Conservation (phyloP, 30 jellyfish, hydroid and myxozoan genomes). For the Aurelia coerulea region DNA sequence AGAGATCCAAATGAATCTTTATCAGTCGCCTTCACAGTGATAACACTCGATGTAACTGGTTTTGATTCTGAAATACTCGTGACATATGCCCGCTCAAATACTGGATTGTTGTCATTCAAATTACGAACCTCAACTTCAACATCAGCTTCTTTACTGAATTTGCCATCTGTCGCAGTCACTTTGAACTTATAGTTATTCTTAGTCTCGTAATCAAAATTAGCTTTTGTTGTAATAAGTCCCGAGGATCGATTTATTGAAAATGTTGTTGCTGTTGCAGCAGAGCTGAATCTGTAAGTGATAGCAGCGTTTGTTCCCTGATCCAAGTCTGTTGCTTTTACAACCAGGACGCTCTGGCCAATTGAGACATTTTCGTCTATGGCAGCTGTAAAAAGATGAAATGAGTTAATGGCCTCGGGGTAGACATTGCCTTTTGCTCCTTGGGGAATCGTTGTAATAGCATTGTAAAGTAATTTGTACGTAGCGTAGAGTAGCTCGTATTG, state of each 20-base stretch:
- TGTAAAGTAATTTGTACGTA: no score
- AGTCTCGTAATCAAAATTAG: slow-evolving; percentile 75
- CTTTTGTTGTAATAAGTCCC: slow-evolving; percentile 62
- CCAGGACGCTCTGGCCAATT: slow-evolving; percentile 18
- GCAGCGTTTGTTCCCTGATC: slow-evolving; percentile 77
- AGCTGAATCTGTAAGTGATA: slow-evolving; percentile 56
- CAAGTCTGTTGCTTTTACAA: slow-evolving; percentile 67
- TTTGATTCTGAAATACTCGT: slow-evolving; percentile 49
- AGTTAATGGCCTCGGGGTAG: background rate
- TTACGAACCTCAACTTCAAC: slow-evolving; percentile 59
- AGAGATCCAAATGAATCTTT: slow-evolving; percentile 82
- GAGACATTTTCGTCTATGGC: slow-evolving; percentile 52
- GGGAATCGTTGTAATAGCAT: no score
- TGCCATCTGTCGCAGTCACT: slow-evolving; percentile 85
- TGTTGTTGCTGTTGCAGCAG: slow-evolving; percentile 30
- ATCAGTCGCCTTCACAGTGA: slow-evolving; percentile 85
- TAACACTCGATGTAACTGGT: slow-evolving; percentile 50
- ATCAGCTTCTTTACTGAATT: slow-evolving; percentile 31
- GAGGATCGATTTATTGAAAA: slow-evolving; percentile 51
- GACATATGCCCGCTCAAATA: slow-evolving; percentile 37
- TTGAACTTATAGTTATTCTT: slow-evolving; percentile 43
- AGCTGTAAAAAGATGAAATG: slow-evolving; percentile 22
- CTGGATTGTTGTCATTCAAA: slow-evolving; percentile 87
- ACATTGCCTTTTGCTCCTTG: no score
- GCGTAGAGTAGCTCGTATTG: no score